Evolutionary conservation across 2,113 vertebrate species (phyloP), one percentile per base, ranked within the genome.

Genomic region (Heliornis fulica): DNA sequence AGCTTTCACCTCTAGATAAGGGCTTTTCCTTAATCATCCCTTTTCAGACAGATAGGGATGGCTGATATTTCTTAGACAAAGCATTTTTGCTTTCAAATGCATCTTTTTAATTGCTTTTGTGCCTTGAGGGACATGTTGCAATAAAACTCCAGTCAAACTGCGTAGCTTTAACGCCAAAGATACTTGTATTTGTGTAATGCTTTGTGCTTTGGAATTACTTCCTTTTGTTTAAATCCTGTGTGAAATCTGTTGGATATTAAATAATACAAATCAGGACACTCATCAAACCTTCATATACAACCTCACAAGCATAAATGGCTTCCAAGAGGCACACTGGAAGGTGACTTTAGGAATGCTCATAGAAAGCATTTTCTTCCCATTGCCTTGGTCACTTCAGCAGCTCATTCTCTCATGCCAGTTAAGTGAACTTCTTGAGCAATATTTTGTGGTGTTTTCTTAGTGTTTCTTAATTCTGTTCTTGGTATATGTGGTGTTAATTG

Each of bases 401-500:
- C 28, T 23, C 11, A 2, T 78, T 74, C n/a, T 66, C 28, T 93
- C 59, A 13, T 72, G 38, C 63, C 63, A 74, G 17, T 34, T n/a
- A 18, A 48, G 18, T 80, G 50, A 92, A 77, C 36, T 61, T 79
- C 14, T 26, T 26, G 11, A 65, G 66, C 29, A 10, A 72, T 82
- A 54, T 93, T 94, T 90, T 88, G 64, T 13, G 88, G 40, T 19
- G 8, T n/a, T 60, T 94, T 59, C 26, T 13, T 53, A 29, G 15
- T 64, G 48, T 83, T 92, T 94, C 90, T 88, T 87, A 84, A 85
- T 72, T 75, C 43, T 87, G 13, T 83, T 87, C 92, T 85, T 36
- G 32, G 31, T 85, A 53, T 72, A 29, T 46, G 14, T 76, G 57
- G 13, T 89, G 56, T 51, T 83, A 71, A 68, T 68, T 93, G 53